Percentiles rank a stretch among this genome's conserved stretches.
Evolutionary conservation across 2,113 vertebrate species (phyloP).

Genomic region (Labeo catla): DNA sequence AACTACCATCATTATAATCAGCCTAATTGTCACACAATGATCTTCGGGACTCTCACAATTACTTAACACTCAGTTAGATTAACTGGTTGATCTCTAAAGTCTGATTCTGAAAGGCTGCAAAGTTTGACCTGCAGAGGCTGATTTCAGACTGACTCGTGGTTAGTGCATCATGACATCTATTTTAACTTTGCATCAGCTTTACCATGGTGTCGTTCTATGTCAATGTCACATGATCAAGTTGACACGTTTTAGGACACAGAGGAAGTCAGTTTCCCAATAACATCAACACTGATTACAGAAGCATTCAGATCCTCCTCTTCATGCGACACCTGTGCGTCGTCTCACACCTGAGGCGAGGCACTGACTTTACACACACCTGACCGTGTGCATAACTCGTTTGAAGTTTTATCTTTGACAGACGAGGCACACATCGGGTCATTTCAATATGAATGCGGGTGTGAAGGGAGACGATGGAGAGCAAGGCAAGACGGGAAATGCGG

Average conservation of each 20-base stretch:
- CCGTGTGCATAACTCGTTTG: constrained; percentile 70
- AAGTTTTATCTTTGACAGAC: constrained; percentile 70
- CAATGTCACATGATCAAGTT: background rate
- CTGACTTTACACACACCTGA: constrained; percentile 23
- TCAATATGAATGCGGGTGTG: constrained; percentile 76
- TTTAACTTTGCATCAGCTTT: background rate
- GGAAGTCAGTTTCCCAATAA: background rate
- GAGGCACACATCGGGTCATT: constrained; percentile 71
- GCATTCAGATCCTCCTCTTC: background rate
- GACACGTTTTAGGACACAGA: background rate
- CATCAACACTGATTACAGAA: constrained; percentile 3
- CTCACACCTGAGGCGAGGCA: background rate
- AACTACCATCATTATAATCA: constrained; percentile 28
- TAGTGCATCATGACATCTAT: background rate
- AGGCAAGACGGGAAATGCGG: constrained; percentile 72
- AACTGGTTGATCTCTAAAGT: background rate
- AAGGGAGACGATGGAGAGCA: constrained; percentile 67
- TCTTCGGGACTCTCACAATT: background rate
- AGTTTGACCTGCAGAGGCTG: background rate
- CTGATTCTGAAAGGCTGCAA: background rate
- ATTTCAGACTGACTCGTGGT: no score
- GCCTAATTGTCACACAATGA: constrained; percentile 6
- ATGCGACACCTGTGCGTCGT: no score
- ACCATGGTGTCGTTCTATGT: background rate
- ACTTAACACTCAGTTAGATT: background rate